A percentile compares a stretch with the other conserved stretches of the same genome.
These are phyloP conservation scores for Syrphus vitripennis DNA, from an alignment of 2,888 invertebrate genomes.

Conservation along the genomic window DNA sequence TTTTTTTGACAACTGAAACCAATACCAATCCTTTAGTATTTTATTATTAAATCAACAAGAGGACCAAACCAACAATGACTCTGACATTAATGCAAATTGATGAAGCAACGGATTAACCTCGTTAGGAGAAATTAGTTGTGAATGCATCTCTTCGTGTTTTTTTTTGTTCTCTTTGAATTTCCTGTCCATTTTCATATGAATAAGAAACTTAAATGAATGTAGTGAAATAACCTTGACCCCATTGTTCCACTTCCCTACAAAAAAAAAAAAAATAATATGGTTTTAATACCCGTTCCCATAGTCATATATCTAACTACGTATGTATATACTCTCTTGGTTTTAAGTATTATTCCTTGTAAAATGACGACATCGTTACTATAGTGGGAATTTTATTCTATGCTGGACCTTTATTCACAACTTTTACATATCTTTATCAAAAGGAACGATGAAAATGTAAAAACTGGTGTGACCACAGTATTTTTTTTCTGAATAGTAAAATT, in stretches of 20 bases:
- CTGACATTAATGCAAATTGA: conserved; percentile 62
- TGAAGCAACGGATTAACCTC: conserved; percentile 61
- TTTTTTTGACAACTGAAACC: background rate
- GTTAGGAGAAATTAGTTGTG: conserved; percentile 55
- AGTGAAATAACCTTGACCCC: conserved; percentile 62
- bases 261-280: background rate
- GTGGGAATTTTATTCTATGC: background rate
- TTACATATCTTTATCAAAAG: background rate
- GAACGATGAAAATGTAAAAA: background rate
- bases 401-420: background rate
- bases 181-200: background rate
- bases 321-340: background rate
- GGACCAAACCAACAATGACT: conserved; percentile 7
- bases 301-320: no score
- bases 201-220: no score
- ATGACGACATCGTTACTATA: background rate
- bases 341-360: background rate
- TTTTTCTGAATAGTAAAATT: background rate
- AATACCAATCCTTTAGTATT: background rate
- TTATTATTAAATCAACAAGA: background rate
- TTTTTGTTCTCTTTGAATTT: background rate
- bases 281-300: conserved; percentile 2
- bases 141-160: conserved; percentile 12
- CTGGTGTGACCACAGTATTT: background rate
- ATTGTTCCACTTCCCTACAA: conserved; percentile 51